A percentile compares a stretch with the other conserved stretches of the same genome.
These are phyloP conservation scores for Steinernema feltiae DNA, from an alignment of 1,140 invertebrate species.

Conservation along the genomic window DNA sequence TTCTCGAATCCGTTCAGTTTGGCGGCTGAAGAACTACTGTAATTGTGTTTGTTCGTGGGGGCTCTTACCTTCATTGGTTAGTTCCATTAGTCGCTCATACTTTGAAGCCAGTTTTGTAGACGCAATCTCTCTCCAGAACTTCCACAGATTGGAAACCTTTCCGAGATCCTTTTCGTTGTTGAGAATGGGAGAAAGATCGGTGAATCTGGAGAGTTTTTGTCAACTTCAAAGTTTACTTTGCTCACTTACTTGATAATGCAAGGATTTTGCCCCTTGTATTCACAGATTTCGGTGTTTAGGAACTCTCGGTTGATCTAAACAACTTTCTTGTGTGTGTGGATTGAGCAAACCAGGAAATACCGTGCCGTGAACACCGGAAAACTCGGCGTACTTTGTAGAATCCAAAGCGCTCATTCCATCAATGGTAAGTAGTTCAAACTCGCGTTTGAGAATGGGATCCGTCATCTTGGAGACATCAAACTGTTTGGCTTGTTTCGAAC, in stretches of 20 bases:
- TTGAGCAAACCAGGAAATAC: neutral
- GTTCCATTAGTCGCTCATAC: neutral
- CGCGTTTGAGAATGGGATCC: conserved; percentile 23
- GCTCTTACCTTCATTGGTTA: neutral
- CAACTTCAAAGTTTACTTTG: neutral
- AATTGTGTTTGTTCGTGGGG: neutral
- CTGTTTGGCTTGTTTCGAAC: conserved; percentile 36
- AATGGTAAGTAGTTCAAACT: conserved; percentile 32
- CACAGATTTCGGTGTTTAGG: conserved; percentile 26
- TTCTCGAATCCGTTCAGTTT: conserved; percentile 38
- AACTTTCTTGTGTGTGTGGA: neutral
- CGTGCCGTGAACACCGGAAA: conserved; percentile 20
- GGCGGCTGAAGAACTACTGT: conserved; percentile 27
- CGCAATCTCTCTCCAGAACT: neutral
- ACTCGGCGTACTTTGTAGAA: conserved; percentile 23
- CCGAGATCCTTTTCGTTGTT: conserved; percentile 3
- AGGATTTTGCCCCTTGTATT: conserved; percentile 32
- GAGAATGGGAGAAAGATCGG: neutral
- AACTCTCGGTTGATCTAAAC: conserved; percentile 26
- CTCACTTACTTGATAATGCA: conserved; percentile 29
- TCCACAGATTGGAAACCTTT: neutral
- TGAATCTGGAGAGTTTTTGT: neutral
- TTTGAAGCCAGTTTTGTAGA: neutral
- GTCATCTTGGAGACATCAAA: conserved; percentile 29
- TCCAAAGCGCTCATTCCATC: conserved; percentile 38